Evolutionary conservation across 2,113 vertebrate species (phyloP).

Genomic region (Camelus dromedarius): DNA sequence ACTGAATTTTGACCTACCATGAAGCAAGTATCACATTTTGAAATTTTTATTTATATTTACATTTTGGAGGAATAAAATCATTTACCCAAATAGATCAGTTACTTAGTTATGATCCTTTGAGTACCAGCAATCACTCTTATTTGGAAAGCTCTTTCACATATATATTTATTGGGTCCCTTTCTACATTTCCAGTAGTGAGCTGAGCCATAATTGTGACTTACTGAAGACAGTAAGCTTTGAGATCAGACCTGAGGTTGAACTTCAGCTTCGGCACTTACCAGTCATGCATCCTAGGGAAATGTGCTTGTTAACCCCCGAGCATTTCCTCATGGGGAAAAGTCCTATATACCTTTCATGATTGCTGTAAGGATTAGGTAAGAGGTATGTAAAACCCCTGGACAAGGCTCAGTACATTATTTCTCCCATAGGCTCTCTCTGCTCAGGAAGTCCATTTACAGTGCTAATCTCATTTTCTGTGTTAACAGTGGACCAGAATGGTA

Average conservation of each 20-base stretch:
- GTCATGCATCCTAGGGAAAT: background rate
- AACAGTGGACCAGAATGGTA: background rate
- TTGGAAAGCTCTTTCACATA: background rate
- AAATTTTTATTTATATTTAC: constrained; percentile 16
- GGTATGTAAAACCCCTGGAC: background rate
- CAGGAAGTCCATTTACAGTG: background rate
- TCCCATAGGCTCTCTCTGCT: background rate
- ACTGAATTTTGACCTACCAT: constrained; percentile 22
- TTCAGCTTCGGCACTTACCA: background rate
- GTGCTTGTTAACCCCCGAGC: background rate
- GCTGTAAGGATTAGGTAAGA: background rate
- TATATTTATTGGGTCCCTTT: background rate
- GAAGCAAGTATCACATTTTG: background rate
- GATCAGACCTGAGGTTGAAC: background rate
- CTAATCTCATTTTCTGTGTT: background rate
- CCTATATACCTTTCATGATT: background rate
- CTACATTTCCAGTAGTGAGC: background rate
- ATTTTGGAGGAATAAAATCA: background rate
- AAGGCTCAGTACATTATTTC: background rate
- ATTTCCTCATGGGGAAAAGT: background rate
- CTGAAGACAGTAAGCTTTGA: background rate
- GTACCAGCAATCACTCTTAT: background rate
- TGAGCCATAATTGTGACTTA: background rate
- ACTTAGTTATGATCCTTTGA: background rate
- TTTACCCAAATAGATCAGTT: background rate